Evolutionary conservation across 1,140 invertebrate species (phyloP).

Genomic region (Drosophila jambulina): DNA sequence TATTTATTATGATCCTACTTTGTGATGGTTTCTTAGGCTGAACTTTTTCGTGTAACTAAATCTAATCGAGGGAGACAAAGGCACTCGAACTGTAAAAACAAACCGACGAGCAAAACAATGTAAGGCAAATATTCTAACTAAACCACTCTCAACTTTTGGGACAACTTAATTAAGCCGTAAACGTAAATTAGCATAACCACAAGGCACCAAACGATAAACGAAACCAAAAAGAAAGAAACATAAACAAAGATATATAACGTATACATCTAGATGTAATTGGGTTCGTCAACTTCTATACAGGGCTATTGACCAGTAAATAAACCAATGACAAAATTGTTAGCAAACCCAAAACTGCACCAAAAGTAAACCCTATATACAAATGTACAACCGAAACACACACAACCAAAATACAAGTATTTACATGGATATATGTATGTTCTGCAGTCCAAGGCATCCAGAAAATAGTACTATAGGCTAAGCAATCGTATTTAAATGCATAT

Average conservation of each 20-base stretch:
- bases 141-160: slow-evolving; percentile 60
- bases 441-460: slow-evolving; percentile 17
- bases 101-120: slow-evolving; percentile 53
- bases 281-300: slow-evolving; percentile 71
- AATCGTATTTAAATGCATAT: slow-evolving; percentile 1
- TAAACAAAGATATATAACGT: slow-evolving; percentile 15
- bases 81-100: slow-evolving; percentile 47
- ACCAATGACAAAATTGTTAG: slow-evolving; percentile 52
- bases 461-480: slow-evolving; percentile 38
- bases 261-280: slow-evolving; percentile 40
- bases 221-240: slow-evolving; percentile 12
- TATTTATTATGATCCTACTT: slow-evolving; percentile 78
- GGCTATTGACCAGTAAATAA: slow-evolving; percentile 67
- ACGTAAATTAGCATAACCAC: slow-evolving; percentile 57
- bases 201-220: slow-evolving; percentile 58
- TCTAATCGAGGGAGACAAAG: slow-evolving; percentile 56
- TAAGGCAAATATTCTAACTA: slow-evolving; percentile 77
- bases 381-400: slow-evolving; percentile 30
- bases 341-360: slow-evolving; percentile 67
- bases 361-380: slow-evolving; percentile 45
- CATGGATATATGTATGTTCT: slow-evolving; percentile 36
- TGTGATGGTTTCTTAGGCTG: slow-evolving; percentile 83
- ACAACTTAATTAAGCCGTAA: slow-evolving; percentile 55
- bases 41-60: slow-evolving; percentile 76
- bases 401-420: slow-evolving; percentile 38